These are phyloP conservation scores for Puntigrus tetrazona DNA, from an alignment of 2,113 vertebrate species.

Conservation along the genomic window DNA sequence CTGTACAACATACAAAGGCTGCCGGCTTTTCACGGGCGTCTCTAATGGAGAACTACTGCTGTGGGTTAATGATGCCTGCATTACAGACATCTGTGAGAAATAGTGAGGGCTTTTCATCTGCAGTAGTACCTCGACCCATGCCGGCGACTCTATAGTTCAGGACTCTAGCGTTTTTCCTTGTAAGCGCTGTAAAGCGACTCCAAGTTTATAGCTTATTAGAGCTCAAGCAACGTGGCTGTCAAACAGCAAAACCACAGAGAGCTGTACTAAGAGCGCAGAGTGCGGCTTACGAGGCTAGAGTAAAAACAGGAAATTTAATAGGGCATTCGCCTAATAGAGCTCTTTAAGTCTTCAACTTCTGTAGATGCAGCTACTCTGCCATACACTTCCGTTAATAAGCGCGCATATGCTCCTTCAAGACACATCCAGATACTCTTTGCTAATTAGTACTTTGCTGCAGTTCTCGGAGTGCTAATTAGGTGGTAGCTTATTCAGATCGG, in stretches of 20 bases:
- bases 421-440: conserved; percentile 2
- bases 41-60: conserved; percentile 21
- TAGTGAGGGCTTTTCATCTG: conserved; percentile 29
- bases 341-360: neutral
- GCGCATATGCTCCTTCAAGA: conserved; percentile 6
- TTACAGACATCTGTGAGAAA: neutral
- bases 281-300: neutral
- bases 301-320: conserved; percentile 19
- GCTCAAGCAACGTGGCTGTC: neutral
- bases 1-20: conserved; percentile 12
- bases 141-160: neutral
- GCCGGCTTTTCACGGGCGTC: neutral
- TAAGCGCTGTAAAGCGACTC: neutral
- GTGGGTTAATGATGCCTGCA: conserved; percentile 33
- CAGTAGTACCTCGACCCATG: conserved; percentile 3
- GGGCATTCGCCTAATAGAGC: neutral
- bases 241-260: neutral
- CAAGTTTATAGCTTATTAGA: conserved; percentile 17
- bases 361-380: neutral
- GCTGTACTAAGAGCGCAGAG: neutral
- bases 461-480: conserved; percentile 19
- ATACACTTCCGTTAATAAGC: conserved; percentile 3
- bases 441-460: conserved; percentile 22
- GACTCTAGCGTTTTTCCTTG: neutral
- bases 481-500: neutral